A percentile compares a stretch with the other conserved stretches of the same genome.
Evolutionary conservation across 2,888 invertebrate species (phyloP).

Genomic region (Hydrotaea diabolus): DNA sequence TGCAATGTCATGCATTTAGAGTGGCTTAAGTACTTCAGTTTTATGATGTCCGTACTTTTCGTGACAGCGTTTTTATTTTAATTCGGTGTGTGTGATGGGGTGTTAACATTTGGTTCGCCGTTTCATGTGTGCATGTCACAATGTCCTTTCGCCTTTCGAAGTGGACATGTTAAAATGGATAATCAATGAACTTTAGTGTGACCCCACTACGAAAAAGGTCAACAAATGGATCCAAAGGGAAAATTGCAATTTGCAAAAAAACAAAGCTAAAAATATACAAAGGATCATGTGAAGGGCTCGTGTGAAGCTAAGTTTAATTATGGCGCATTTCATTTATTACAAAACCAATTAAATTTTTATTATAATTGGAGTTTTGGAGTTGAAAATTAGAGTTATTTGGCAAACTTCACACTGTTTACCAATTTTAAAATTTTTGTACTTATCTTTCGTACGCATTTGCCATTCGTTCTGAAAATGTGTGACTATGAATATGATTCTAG

Average conservation of each 20-base stretch:
- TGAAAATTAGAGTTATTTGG: too few species aligned
- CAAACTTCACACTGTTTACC: too few species aligned
- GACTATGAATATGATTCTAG: too few species aligned
- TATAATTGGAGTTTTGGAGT: too few species aligned
- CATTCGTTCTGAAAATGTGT: too few species aligned
- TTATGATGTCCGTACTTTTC: not conserved
- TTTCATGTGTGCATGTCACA: not conserved
- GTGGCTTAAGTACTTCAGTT: conserved; percentile 1
- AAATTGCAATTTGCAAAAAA: too few species aligned
- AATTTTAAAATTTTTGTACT: too few species aligned
- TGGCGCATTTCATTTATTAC: too few species aligned
- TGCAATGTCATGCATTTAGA: conserved; percentile 3
- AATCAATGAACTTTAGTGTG: not conserved
- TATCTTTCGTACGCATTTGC: too few species aligned
- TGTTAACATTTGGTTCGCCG: not conserved
- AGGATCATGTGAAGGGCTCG: too few species aligned
- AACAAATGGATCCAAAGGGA: not conserved
- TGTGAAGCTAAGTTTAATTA: not conserved
- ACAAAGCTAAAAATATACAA: not conserved
- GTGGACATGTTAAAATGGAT: not conserved
- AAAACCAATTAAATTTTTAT: too few species aligned
- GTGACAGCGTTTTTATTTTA: not conserved
- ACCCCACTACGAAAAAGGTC: not conserved
- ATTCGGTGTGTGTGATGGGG: not conserved
- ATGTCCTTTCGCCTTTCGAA: not conserved